Base-by-base conservation (phyloP, 2,888 invertebrate species). In the Pristionchus arcanus region DNA sequence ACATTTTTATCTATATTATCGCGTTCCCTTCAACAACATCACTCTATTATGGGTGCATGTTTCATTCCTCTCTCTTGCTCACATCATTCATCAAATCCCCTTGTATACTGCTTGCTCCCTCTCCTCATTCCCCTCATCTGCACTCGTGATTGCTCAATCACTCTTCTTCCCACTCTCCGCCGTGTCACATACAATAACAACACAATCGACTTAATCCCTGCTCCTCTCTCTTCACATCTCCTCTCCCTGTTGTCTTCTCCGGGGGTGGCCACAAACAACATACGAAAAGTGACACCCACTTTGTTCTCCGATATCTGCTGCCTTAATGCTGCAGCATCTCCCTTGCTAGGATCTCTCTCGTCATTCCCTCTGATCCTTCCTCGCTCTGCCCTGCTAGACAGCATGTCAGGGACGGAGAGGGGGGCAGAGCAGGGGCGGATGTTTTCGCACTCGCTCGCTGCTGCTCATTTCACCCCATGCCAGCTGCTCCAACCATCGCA, bases 401-500 rank as follows among this genome's bases (percentile, higher is more conserved):
- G 77, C 42, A 42, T 7, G 19, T 7, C 15, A 37, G 19, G 28
- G 31, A 13, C 16, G 74, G 28, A 49, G 49, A 37, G 21, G 34
- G 19, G 31, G 4, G n/a, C n/a, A 49, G 42, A 11, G 42, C 42
- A 49, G 42, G 13, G 42, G 9, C 42, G 42, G 31, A 34, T 83
- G 83, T 49, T 55, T 49, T 83, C 83, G 42, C 83, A 49, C 83
- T 85, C 42, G 19, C 83, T 85, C 42, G 19, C n/a, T 31, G 25
- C 13, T 55, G 53, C 19, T 21, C 37, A 49, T 28, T 87, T 19
- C 37, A 13, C 21, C 55, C 68, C 37, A 42, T 34, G 53, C 68
- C 66, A 42, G 42, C 87, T 68, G 42, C 87, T 87, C n/a, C 66
- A 42, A 42, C 68, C 53, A 42, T 63, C 87, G 49, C 31, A 53